These are phyloP conservation scores for Empidonax traillii DNA, from an alignment of 2,113 vertebrate species.

Conservation along the genomic window DNA sequence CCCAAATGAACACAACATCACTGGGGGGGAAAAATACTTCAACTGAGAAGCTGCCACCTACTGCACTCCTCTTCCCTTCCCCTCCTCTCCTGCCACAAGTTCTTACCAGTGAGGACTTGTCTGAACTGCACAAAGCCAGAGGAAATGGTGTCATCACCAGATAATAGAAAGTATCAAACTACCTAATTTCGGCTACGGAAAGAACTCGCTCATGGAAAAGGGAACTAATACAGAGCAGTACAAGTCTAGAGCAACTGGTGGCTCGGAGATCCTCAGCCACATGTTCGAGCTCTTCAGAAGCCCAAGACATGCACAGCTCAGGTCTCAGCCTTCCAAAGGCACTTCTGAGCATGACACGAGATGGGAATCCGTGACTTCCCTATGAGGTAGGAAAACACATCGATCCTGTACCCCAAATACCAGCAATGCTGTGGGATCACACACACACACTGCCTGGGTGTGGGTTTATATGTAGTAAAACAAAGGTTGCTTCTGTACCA, in stretches of 20 bases:
- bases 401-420: background rate
- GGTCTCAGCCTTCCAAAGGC: background rate
- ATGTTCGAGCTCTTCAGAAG: background rate
- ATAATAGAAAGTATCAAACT: background rate
- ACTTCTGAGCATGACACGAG: background rate
- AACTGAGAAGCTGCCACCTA: background rate
- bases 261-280: background rate
- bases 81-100: background rate
- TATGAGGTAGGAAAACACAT: background rate
- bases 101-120: background rate
- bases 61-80: background rate
- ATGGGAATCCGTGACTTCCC: background rate
- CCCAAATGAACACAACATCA: background rate
- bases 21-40: background rate
- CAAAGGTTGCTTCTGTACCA: background rate
- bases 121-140: background rate
- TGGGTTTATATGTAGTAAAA: background rate
- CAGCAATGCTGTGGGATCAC: background rate
- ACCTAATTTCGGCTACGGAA: background rate
- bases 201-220: background rate
- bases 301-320: background rate
- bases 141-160: background rate
- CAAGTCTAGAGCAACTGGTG: background rate
- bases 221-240: background rate
- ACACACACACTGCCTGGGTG: background rate